Evolutionary conservation across 2,888 invertebrate species (phyloP).

Genomic region (Callyntrura guangdongensis): DNA sequence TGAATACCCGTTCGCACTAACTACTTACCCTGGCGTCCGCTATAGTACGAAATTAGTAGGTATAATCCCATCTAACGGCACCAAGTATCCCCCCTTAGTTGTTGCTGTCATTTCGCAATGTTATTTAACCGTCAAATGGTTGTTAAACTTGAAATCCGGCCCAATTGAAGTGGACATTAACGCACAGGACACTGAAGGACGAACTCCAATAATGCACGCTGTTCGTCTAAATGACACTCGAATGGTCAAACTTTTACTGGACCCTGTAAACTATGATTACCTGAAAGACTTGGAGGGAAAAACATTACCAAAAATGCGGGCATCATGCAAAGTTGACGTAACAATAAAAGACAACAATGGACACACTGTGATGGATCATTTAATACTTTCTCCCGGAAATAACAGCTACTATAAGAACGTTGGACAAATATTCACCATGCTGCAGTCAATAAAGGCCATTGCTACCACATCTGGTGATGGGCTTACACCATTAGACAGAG

Average conservation of each 20-base stretch:
- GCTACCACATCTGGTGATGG: constrained; percentile 63
- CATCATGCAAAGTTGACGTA: constrained; percentile 55
- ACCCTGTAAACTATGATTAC: constrained; percentile 74
- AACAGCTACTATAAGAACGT: constrained; percentile 70
- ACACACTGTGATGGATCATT: constrained; percentile 79
- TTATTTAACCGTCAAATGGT: constrained; percentile 81
- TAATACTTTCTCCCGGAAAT: constrained; percentile 69
- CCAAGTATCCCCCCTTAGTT: constrained; percentile 80
- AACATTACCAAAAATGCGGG: not conserved
- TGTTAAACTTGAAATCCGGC: constrained; percentile 65
- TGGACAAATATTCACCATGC: constrained; percentile 63
- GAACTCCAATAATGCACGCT: constrained; percentile 83
- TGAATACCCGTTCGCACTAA: constrained; percentile 77
- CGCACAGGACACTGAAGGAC: constrained; percentile 77
- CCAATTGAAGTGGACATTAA: constrained; percentile 75
- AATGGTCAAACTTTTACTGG: constrained; percentile 82
- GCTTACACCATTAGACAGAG: constrained; percentile 65
- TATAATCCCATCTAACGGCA: constrained; percentile 53
- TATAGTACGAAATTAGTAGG: constrained; percentile 23
- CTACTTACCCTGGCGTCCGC: constrained; percentile 74
- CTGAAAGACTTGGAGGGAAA: constrained; percentile 65
- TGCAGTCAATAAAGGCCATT: constrained; percentile 58
- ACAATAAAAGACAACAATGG: constrained; percentile 79
- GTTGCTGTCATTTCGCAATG: constrained; percentile 78
- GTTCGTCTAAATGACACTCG: constrained; percentile 81